Percentiles rank a stretch among this genome's conserved stretches.
These are phyloP conservation scores for Pterostichus niger DNA, from an alignment of 2,888 invertebrate genomes.

Conservation along the genomic window DNA sequence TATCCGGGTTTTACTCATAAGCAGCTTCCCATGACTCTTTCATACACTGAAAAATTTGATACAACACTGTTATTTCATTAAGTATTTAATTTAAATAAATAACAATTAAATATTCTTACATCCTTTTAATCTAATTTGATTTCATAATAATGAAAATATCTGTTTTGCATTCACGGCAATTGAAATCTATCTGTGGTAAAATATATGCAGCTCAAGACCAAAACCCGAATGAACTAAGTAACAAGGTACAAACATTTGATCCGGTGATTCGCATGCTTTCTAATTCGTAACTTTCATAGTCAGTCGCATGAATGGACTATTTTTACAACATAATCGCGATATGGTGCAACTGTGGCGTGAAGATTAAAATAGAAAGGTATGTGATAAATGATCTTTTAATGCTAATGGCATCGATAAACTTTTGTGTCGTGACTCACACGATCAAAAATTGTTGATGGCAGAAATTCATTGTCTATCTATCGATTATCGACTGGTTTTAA, in stretches of 20 bases:
- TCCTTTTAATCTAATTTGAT: neutral
- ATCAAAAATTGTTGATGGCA: slow-evolving; percentile 38
- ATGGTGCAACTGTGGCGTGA: slow-evolving; percentile 27
- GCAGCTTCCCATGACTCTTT: too few species aligned
- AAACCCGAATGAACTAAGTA: neutral
- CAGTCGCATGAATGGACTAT: slow-evolving; percentile 30
- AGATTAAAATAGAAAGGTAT: slow-evolving; percentile 37
- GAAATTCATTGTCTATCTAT: slow-evolving; percentile 50
- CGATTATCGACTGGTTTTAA: slow-evolving; percentile 19
- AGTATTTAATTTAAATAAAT: too few species aligned
- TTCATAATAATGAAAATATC: neutral
- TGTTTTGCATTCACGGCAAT: neutral
- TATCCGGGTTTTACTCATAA: too few species aligned
- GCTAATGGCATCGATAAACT: slow-evolving; percentile 39
- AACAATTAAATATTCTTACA: neutral
- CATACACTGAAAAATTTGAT: too few species aligned
- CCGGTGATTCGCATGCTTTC: neutral
- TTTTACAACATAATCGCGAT: slow-evolving; percentile 23
- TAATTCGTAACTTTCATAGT: neutral
- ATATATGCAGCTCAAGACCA: neutral
- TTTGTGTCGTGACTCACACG: slow-evolving; percentile 34
- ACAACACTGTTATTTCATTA: too few species aligned
- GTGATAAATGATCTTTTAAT: slow-evolving; percentile 45
- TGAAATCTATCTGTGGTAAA: neutral
- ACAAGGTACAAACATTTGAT: neutral